Evolutionary conservation across 2,113 vertebrate genomes (phyloP).

Genomic region (Paraplagusia blochii): DNA sequence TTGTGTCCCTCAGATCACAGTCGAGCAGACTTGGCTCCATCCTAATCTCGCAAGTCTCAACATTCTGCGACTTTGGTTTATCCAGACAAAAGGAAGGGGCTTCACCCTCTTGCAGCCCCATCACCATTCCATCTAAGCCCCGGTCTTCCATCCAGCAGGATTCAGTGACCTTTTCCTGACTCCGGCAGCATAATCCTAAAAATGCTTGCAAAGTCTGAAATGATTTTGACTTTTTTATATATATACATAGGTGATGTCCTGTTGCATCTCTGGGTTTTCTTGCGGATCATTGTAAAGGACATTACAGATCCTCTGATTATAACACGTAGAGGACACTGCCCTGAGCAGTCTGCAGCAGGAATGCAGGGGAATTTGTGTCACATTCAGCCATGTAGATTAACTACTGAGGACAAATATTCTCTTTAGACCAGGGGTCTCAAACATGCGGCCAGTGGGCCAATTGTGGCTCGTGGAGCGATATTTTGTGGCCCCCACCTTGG

Average conservation of each 20-base stretch:
- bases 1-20: slow-evolving; percentile 48
- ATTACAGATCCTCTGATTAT: slow-evolving; percentile 35
- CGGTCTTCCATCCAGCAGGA: slow-evolving; percentile 37
- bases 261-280: slow-evolving; percentile 36
- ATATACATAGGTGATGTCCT: slow-evolving; percentile 56
- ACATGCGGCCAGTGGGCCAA: too few relatives aligned
- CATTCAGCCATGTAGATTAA: slow-evolving; percentile 8
- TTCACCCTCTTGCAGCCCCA: slow-evolving; percentile 41
- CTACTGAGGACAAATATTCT: not conserved
- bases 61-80: slow-evolving; percentile 67
- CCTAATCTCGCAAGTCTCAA: slow-evolving; percentile 71
- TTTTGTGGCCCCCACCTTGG: too few relatives aligned
- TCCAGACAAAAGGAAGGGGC: slow-evolving; percentile 45
- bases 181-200: slow-evolving; percentile 60
- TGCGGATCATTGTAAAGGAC: slow-evolving; percentile 44
- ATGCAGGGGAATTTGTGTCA: slow-evolving; percentile 33
- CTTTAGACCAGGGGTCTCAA: too few relatives aligned
- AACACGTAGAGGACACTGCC: slow-evolving; percentile 25
- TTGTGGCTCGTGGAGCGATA: too few relatives aligned
- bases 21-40: slow-evolving; percentile 67
- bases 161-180: slow-evolving; percentile 66
- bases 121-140: slow-evolving; percentile 37
- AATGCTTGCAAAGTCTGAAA: slow-evolving; percentile 67
- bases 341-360: slow-evolving; percentile 21
- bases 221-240: slow-evolving; percentile 56